A percentile compares a stretch with the other conserved stretches of the same genome.
phyloP scores from a whole-genome alignment of 1,140 invertebrate genomes.

The Rhopalosiphum maidis region DNA sequence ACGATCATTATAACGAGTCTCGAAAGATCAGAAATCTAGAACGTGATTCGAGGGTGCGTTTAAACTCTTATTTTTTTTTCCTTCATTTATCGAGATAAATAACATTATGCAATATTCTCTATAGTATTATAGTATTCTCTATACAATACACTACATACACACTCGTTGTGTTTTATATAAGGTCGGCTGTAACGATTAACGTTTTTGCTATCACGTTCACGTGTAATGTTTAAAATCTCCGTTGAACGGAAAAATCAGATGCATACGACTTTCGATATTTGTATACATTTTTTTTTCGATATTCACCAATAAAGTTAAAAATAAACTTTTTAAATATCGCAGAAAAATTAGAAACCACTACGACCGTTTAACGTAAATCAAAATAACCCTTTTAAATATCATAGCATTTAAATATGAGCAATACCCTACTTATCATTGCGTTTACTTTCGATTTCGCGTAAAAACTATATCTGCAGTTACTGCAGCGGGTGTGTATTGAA shows the following conservation, averaged over 20 bases:
- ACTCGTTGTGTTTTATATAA: background rate
- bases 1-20: background rate
- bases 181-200: background rate
- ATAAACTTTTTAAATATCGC: background rate
- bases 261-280: background rate
- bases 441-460: too few species aligned
- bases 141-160: background rate
- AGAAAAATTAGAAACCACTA: too few species aligned
- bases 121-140: background rate
- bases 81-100: background rate
- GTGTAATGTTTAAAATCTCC: background rate
- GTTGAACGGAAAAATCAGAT: background rate
- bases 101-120: background rate
- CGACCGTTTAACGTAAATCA: too few species aligned
- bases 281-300: background rate
- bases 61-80: background rate
- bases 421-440: too few species aligned
- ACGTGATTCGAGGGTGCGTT: constrained; percentile 3
- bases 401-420: too few species aligned
- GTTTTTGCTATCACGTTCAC: background rate
- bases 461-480: too few species aligned
- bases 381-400: too few species aligned
- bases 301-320: background rate
- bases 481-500: too few species aligned
- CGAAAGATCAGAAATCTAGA: background rate